A percentile compares a stretch with the other conserved stretches of the same genome.
Evolutionary conservation across 2,113 vertebrate species (phyloP).

Genomic region (Speoplatyrhinus poulsoni): DNA sequence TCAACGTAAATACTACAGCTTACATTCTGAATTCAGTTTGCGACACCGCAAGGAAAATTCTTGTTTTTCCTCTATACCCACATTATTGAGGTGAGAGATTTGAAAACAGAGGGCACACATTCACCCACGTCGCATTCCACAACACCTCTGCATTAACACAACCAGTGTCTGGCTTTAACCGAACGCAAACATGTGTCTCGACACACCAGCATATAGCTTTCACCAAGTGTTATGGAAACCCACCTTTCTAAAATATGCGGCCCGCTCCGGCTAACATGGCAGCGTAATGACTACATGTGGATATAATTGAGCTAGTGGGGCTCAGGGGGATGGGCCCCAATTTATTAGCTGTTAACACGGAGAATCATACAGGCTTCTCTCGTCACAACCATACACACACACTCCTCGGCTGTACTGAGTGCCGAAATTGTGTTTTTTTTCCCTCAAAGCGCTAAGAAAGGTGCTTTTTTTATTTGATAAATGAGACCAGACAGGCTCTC

Average conservation of each 20-base stretch:
- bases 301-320: conserved; percentile 69
- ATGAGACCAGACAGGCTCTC: conserved; percentile 56
- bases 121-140: conserved; percentile 32
- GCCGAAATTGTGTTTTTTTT: conserved; percentile 63
- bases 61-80: conserved; percentile 29
- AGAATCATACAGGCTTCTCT: conserved; percentile 63
- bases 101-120: conserved; percentile 37
- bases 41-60: conserved; percentile 11
- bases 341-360: conserved; percentile 82
- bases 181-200: conserved; percentile 54
- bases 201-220: conserved; percentile 49
- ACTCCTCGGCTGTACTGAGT: conserved; percentile 40
- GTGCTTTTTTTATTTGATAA: conserved; percentile 68
- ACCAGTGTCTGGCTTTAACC: conserved; percentile 43
- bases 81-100: conserved; percentile 30
- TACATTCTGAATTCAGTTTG: conserved; percentile 1
- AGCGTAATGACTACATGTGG: conserved; percentile 68
- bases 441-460: conserved; percentile 59
- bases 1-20: not conserved
- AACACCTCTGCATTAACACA: conserved; percentile 53
- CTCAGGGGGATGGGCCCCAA: conserved; percentile 59
- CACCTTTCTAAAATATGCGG: conserved; percentile 70
- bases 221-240: conserved; percentile 68
- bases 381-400: conserved; percentile 46
- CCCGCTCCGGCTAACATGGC: conserved; percentile 54